Evolutionary conservation across 1,140 invertebrate genomes (phyloP), one percentile per base, ranked within the genome.

Genomic region (Bradynema listronoti): DNA sequence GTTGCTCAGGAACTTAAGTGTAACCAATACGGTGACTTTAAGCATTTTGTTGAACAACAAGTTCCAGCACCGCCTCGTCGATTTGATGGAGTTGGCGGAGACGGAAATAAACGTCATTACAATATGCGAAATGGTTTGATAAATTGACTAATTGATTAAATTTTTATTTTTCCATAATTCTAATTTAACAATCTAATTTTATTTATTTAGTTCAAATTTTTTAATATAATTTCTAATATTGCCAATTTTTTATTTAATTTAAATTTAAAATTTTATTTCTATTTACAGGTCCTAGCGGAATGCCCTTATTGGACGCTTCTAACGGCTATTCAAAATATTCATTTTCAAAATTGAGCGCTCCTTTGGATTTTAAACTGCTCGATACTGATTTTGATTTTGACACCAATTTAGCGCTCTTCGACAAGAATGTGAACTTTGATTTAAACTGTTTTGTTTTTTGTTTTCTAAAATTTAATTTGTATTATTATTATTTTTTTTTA

Each of bases 321-420:
- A 78, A 71, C 46, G 75, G 75, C n/a, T 78, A 75, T 42, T 39
- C 51, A 14, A 56, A 39, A 22, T 55, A 63, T 25, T 27, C 53
- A 1, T 50, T 51, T 24, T 50, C 51, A 30, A 61, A 54, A 19
- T 16, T 19, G 11, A 6, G 9, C 27, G 56, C 22, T 22, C 72
- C 75, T 5, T 58, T 75, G 19, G 73, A 75, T 52, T 64, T 58
- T 29, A 61, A 73, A 16, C 50, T 36, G 42, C 30, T 78, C 5
- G 51, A 71, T 19, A 25, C 45, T 4, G 72, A 75, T 50, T 75
- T 77, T 56, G 76, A 75, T 39, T 75, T 78, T 50, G 46, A 16
- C 19, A 58, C 42, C 7, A 75, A 76, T 60, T 39, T 76, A 24
- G 54, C 66, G 11, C 49, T 77, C n/a, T 78, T 75, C 33, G 58